Evolutionary conservation across 2,797 vertebrate species (phyloP).

Genomic region (Pangasius macronema): DNA sequence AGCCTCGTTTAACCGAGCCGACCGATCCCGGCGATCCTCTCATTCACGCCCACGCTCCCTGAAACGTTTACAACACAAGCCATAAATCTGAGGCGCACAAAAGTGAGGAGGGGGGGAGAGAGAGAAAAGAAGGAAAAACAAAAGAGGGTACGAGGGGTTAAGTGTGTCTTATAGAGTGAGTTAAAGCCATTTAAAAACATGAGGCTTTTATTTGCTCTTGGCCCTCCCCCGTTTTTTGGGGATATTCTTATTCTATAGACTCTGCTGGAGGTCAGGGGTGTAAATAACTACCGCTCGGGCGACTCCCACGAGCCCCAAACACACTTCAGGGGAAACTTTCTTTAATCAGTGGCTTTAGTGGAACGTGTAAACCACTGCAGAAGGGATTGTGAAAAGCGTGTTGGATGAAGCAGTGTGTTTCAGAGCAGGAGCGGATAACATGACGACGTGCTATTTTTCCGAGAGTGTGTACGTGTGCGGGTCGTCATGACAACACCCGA

Average conservation of each 20-base stretch:
- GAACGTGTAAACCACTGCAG: neutral
- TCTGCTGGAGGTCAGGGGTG: constrained; percentile 8
- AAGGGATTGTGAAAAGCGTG: neutral
- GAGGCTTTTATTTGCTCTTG: constrained; percentile 51
- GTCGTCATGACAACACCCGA: neutral
- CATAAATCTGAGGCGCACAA: constrained; percentile 37
- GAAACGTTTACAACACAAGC: constrained; percentile 79
- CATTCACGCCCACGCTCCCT: constrained; percentile 77
- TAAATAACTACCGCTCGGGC: neutral
- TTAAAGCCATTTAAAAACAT: constrained; percentile 84
- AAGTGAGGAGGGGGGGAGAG: neutral
- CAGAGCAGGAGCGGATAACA: neutral
- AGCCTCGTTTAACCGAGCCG: constrained; percentile 82
- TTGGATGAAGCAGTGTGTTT: constrained; percentile 4
- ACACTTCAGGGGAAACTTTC: constrained; percentile 31
- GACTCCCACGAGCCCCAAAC: neutral
- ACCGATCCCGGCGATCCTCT: constrained; percentile 58
- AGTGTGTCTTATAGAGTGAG: constrained; percentile 76
- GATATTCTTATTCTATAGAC: constrained; percentile 13
- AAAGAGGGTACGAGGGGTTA: constrained; percentile 68
- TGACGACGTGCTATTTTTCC: neutral
- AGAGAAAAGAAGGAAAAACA: constrained; percentile 17
- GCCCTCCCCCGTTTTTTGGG: neutral
- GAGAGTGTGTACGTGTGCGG: constrained; percentile 38
- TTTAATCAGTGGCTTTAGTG: constrained; percentile 33